These are phyloP conservation scores for Polymixis flavicincta DNA, from an alignment of 2,888 invertebrate species.

Conservation along the genomic window DNA sequence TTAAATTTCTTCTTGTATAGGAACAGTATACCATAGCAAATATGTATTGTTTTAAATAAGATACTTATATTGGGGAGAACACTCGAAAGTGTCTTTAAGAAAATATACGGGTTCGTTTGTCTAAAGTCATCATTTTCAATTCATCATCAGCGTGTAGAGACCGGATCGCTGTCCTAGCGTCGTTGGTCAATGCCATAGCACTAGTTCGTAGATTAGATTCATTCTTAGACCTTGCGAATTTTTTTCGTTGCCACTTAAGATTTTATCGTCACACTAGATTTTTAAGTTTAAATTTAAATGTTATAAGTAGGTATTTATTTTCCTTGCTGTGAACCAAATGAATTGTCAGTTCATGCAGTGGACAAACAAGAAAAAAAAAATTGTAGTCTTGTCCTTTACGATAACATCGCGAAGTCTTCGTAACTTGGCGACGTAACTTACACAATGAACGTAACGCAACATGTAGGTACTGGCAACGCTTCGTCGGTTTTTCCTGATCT, in stretches of 20 bases:
- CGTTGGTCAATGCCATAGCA: background rate
- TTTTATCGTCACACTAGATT: constrained; percentile 26
- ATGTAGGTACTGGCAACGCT: constrained; percentile 63
- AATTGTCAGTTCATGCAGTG: constrained; percentile 9
- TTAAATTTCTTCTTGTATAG: constrained; percentile 5
- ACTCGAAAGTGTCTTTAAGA: background rate
- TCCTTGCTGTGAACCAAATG: background rate
- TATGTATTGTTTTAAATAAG: background rate
- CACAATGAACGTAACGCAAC: constrained; percentile 69
- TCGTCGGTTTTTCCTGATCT: constrained; percentile 73
- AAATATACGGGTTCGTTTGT: background rate
- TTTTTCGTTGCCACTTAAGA: constrained; percentile 10
- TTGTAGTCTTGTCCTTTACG: constrained; percentile 41
- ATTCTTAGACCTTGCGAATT: constrained; percentile 5
- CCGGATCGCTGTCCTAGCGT: background rate
- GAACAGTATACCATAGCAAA: background rate
- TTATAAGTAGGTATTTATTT: background rate
- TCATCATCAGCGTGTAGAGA: background rate
- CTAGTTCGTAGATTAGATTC: constrained; percentile 10
- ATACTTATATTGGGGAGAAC: background rate
- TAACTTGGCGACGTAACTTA: constrained; percentile 65
- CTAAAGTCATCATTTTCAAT: background rate
- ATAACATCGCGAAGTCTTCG: constrained; percentile 61
- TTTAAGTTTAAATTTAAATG: background rate
- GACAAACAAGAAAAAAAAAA: constrained; percentile 1